Base-by-base conservation (phyloP, 2,797 vertebrate species). In the Eidolon dupreanum region DNA sequence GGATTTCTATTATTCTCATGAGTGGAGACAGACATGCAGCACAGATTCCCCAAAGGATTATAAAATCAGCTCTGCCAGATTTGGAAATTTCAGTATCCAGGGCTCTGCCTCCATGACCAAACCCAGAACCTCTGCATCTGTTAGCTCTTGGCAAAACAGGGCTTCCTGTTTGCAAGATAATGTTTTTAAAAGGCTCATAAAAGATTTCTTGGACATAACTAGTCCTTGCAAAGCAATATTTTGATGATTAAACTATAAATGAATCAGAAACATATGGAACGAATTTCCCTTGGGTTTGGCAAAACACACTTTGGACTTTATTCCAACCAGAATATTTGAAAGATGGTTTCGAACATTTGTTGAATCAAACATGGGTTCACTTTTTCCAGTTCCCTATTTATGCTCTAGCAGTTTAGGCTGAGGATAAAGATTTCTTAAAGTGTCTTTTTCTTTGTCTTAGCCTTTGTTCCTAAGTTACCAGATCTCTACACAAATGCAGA, bases 251-350 rank as follows among this genome's bases (percentile, higher is more conserved):
- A 97, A 89, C 90, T 95, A 93, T 94, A 96, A 96, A 96, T 70
- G 93, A 93, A 97, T 97, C 94, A 94, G 88, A 96, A 97, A 90
- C 97, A 97, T 85, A 97, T 96, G 97, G 86, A 88, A 68, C 2
- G 17, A 82, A 95, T 97, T 96, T 96, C 88, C 87, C 93, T 55
- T 71, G 55, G 92, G 55, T 86, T 97, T 97, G 96, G 91, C 96
- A 96, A 93, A 91, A 63, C 49, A 31, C 36, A 28, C 22, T 61
- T 93, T 88, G 77, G 92, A 96, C 84, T 79, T 61, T 31, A 81
- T 92, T 95, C 78, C 5, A 2, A 51, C 89, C 68, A 75, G 86
- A 96, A 73, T 92, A 93, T 77, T 85, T 92, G 87, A 96, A 95
- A 86, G 90, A 93, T 65, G 71, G 82, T 97, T 96, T 95, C 13